Conservation (phyloP, 1,140 invertebrate species). For the Pseudomyrmex gracilis region DNA sequence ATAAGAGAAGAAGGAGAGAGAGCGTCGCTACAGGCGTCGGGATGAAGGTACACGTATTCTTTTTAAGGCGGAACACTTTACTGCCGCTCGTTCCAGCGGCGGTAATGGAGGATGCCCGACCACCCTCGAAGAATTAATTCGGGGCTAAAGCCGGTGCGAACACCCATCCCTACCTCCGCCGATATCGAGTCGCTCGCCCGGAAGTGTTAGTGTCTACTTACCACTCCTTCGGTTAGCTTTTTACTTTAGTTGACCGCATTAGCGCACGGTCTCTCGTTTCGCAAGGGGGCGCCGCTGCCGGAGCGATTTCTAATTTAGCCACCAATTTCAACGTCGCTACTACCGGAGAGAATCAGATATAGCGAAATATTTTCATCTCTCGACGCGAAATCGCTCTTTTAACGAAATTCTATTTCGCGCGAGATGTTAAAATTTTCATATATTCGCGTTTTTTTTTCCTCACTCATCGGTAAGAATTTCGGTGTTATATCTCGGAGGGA, state of each 20-base stretch:
- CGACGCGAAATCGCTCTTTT: slow-evolving; percentile 5
- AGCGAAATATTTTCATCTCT: slow-evolving; percentile 33
- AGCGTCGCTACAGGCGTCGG: slow-evolving; percentile 62
- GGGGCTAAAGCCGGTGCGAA: slow-evolving; percentile 68
- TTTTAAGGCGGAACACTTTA: slow-evolving; percentile 74
- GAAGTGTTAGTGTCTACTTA: slow-evolving; percentile 68
- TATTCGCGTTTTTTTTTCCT: neutral
- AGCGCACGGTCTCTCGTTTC: slow-evolving; percentile 19
- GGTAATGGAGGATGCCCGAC: slow-evolving; percentile 71
- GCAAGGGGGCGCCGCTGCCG: neutral
- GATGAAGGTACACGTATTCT: slow-evolving; percentile 69
- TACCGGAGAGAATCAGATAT: slow-evolving; percentile 1
- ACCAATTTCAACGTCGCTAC: slow-evolving; percentile 50
- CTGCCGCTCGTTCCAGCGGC: slow-evolving; percentile 67
- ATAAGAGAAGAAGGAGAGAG: neutral
- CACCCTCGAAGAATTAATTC: slow-evolving; percentile 72
- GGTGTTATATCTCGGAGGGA: neutral
- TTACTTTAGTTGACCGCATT: slow-evolving; percentile 60
- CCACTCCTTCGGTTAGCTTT: slow-evolving; percentile 67
- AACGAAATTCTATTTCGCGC: slow-evolving; percentile 7
- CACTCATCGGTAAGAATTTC: neutral
- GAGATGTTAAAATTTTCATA: slow-evolving; percentile 22
- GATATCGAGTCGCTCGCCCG: slow-evolving; percentile 70
- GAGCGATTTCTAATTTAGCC: slow-evolving; percentile 69
- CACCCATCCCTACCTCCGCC: slow-evolving; percentile 42